Percentiles rank a stretch among this genome's conserved stretches.
Conservation (phyloP, 2,797 vertebrate species). For the Sternotherus odoratus region DNA sequence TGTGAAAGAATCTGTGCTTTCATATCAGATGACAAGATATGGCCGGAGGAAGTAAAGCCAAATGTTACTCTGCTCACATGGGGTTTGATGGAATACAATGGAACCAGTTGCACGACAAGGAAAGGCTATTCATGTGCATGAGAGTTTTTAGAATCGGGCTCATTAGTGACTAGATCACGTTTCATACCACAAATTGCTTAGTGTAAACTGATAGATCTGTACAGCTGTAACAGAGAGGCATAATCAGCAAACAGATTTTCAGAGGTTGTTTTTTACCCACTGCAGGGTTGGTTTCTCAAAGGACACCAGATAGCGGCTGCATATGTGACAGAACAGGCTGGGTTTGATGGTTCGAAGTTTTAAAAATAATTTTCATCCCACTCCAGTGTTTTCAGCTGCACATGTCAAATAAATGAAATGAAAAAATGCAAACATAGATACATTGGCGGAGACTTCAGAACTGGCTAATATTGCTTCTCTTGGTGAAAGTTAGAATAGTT, state of each 20-base stretch:
- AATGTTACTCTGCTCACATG: not conserved
- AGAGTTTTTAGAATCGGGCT: not conserved
- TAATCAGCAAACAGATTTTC: not conserved
- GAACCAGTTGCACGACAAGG: not conserved
- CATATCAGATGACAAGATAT: not conserved
- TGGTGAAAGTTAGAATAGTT: not conserved
- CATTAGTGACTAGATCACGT: not conserved
- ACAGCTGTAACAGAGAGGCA: not conserved
- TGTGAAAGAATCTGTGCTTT: not conserved
- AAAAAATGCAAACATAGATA: rapidly evolving
- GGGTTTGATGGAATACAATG: not conserved
- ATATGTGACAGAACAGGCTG: not conserved
- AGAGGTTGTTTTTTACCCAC: not conserved
- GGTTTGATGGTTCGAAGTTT: not conserved
- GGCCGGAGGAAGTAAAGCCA: not conserved
- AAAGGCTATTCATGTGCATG: not conserved
- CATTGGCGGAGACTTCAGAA: not conserved
- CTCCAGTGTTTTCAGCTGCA: not conserved
- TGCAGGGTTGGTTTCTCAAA: not conserved
- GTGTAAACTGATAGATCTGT: not conserved
- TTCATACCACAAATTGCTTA: not conserved
- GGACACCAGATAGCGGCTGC: not conserved
- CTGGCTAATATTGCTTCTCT: not conserved
- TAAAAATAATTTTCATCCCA: not conserved
- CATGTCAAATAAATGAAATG: not conserved